These are phyloP conservation scores for Megaceryle maxima DNA, from an alignment of 2,113 vertebrate species.

Conservation along the genomic window DNA sequence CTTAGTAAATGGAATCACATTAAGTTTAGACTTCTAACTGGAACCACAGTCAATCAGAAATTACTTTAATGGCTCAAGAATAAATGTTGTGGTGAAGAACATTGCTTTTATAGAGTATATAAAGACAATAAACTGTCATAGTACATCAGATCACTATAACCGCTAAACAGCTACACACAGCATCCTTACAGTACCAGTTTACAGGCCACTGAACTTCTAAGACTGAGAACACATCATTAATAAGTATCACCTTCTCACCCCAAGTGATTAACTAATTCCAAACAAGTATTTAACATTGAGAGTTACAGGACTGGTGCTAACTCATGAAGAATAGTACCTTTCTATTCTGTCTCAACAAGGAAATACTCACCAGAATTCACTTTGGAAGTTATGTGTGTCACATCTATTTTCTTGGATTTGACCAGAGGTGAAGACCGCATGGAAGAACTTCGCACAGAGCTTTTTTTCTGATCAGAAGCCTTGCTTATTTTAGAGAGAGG, in stretches of 20 bases:
- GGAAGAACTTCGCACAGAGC: constrained; percentile 23
- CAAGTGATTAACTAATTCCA: background rate
- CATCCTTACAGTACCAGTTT: background rate
- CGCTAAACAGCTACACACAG: background rate
- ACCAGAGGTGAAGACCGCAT: constrained; percentile 45
- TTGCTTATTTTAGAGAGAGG: constrained; percentile 94
- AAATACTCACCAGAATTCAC: constrained; percentile 84
- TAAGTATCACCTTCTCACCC: background rate
- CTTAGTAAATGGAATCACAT: background rate
- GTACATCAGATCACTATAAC: background rate
- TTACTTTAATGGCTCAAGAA: background rate
- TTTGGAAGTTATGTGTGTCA: constrained; percentile 83
- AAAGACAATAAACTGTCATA: background rate
- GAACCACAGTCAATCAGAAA: background rate
- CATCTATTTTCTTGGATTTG: constrained; percentile 80
- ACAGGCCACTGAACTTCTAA: background rate
- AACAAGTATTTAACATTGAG: background rate
- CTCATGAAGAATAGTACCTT: background rate
- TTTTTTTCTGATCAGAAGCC: constrained; percentile 80
- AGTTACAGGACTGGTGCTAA: background rate
- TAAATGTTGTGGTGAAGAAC: background rate
- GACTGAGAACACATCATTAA: accelerated
- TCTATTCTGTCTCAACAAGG: background rate
- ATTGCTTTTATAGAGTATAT: background rate
- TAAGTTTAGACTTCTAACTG: background rate